Percentiles rank a stretch among this genome's conserved stretches.
phyloP scores from a whole-genome alignment of 2,113 vertebrate genomes.

The human (Homo sapiens) region GRCh38 chr1:181120501-181121000 shows the following conservation, averaged over 20 bases:
- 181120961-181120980: neutral
- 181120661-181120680: no score
- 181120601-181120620: no score
- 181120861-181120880: neutral
- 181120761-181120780: neutral
- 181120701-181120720: neutral
- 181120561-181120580: no score
- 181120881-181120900: neutral
- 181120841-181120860: neutral
- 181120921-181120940: neutral
- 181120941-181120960: neutral
- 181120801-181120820: neutral
- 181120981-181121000: neutral
- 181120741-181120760: neutral
- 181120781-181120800: neutral
- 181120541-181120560: no score
- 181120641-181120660: no score
- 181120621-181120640: no score
- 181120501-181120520: no score
- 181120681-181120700: no score
- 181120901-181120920: neutral
- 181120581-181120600: no score
- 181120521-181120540: no score
- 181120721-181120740: neutral
- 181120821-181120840: neutral